Conservation (phyloP, 2,113 vertebrate species). For the Myodes glareolus region DNA sequence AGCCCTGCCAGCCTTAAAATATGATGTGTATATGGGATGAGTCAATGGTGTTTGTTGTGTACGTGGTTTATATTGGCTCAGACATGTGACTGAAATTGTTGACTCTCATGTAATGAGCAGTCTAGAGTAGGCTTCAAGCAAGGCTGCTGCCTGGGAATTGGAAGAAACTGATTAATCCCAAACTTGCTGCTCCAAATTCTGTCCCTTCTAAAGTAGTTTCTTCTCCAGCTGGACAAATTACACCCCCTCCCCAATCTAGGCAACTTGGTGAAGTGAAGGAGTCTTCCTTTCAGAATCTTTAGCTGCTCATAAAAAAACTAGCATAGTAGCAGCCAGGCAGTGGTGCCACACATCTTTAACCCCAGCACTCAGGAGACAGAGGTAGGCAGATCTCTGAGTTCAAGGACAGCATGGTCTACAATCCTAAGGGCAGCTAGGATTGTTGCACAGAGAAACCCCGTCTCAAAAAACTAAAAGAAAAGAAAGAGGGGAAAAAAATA, state of each 20-base stretch:
- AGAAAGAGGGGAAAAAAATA: not conserved
- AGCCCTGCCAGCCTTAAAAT: not conserved
- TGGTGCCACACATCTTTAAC: too few species aligned
- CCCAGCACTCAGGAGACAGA: too few species aligned
- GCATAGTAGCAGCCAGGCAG: too few species aligned
- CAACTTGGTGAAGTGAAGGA: accelerated
- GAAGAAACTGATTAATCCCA: not conserved
- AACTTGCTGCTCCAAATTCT: not conserved
- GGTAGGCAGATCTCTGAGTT: too few species aligned
- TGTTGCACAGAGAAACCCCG: too few species aligned
- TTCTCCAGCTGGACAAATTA: not conserved
- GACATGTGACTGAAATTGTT: not conserved
- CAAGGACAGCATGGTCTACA: too few species aligned
- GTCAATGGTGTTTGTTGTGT: not conserved
- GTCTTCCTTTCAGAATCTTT: not conserved
- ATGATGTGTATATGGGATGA: not conserved
- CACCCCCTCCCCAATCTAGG: not conserved
- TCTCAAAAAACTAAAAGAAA: too few species aligned
- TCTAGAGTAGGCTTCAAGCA: not conserved
- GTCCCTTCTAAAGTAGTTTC: not conserved
- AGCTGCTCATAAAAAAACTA: not conserved
- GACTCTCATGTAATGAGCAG: not conserved
- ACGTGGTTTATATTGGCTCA: not conserved
- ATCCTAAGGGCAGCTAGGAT: too few species aligned
- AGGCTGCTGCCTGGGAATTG: not conserved